phyloP scores from a whole-genome alignment of 2,888 invertebrate species.

The Drosophila putrida region DNA sequence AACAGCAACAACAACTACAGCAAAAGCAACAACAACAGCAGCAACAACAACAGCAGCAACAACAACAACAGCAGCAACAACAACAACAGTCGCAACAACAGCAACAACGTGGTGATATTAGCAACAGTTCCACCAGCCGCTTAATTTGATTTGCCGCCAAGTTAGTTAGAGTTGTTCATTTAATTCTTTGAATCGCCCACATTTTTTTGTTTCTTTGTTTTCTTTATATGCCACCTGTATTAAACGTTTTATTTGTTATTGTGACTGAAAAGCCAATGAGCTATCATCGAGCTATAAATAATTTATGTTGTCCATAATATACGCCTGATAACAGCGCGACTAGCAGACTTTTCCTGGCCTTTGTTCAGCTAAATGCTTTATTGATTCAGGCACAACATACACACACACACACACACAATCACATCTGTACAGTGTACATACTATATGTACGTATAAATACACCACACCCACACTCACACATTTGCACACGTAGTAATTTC shows the following conservation, averaged over 20 bases:
- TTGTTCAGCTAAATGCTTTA: slow-evolving; percentile 37
- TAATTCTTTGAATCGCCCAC: slow-evolving; percentile 50
- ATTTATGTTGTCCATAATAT: slow-evolving; percentile 16
- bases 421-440: slow-evolving; percentile 39
- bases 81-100: slow-evolving; percentile 73
- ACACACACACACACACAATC: slow-evolving; percentile 24
- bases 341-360: slow-evolving; percentile 21
- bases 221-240: background rate
- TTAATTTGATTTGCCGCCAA: slow-evolving; percentile 84
- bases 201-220: slow-evolving; percentile 37
- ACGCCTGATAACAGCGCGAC: slow-evolving; percentile 23
- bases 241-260: slow-evolving; percentile 27
- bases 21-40: slow-evolving; percentile 67
- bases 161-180: slow-evolving; percentile 81
- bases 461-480: slow-evolving; percentile 22
- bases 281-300: slow-evolving; percentile 15
- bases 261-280: slow-evolving; percentile 23
- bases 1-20: slow-evolving; percentile 56
- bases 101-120: slow-evolving; percentile 83
- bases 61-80: slow-evolving; percentile 65
- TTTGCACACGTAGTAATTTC: slow-evolving; percentile 36
- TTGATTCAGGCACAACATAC: slow-evolving; percentile 33
- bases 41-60: slow-evolving; percentile 40
- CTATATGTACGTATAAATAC: slow-evolving; percentile 6
- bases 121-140: slow-evolving; percentile 82